Evolutionary conservation across 1,140 invertebrate genomes (phyloP).

Genomic region (Calliopsis andreniformis): DNA sequence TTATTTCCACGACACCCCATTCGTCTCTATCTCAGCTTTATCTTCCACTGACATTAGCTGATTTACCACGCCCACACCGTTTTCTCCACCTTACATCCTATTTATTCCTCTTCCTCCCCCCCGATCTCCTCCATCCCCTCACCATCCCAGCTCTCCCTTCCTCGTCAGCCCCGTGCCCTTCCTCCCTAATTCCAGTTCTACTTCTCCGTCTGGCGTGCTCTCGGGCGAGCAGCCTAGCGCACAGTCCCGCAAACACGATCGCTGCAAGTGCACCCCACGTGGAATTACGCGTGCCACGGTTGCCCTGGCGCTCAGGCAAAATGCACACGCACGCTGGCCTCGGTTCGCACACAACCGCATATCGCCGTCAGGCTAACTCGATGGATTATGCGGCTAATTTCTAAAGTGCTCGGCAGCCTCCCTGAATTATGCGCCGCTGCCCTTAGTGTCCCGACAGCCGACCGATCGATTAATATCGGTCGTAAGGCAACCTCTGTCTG

Average conservation of each 20-base stretch:
- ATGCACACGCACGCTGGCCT: background rate
- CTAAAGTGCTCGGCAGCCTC: slow-evolving; percentile 70
- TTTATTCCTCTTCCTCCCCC: background rate
- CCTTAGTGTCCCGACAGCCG: slow-evolving; percentile 56
- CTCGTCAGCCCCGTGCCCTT: no score
- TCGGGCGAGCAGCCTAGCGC: background rate
- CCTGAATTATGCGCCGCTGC: slow-evolving; percentile 69
- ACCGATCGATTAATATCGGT: slow-evolving; percentile 69
- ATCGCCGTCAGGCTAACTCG: slow-evolving; percentile 62
- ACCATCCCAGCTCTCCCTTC: background rate
- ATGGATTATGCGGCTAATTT: slow-evolving; percentile 76
- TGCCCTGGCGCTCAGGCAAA: background rate
- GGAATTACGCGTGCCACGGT: slow-evolving; percentile 28
- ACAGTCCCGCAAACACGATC: slow-evolving; percentile 18
- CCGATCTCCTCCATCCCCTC: no score
- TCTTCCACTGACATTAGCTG: no score
- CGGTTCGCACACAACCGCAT: background rate
- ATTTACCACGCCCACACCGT: no score
- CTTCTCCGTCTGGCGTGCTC: background rate
- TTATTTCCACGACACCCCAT: no score
- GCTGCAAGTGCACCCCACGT: slow-evolving; percentile 15
- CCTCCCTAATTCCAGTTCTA: no score
- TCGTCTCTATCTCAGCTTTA: no score
- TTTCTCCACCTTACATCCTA: no score
- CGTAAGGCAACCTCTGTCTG: slow-evolving; percentile 31